Evolutionary conservation across 2,797 vertebrate genomes (phyloP), one percentile per base, ranked within the genome.

Genomic region (Macrochelys suwanniensis): DNA sequence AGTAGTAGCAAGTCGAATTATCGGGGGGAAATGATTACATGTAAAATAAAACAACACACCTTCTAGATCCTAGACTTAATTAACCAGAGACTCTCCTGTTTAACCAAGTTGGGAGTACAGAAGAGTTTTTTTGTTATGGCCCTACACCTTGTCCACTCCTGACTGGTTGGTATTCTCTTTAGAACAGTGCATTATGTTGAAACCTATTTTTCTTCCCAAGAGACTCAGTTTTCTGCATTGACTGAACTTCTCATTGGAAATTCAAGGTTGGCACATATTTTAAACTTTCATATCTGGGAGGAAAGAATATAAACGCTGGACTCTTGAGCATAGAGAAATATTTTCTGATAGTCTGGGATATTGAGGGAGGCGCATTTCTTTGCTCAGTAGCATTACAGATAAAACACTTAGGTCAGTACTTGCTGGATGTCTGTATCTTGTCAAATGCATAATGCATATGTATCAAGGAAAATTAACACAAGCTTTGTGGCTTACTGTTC

Each of bases 151-250:
- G 25, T 6, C 49, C 0, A 0, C n/a, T 42, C 28, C 65, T 0
- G 0, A 54, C 57, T 0, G 1, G 42, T 45, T 1, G 3, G 0
- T 0, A 0, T 2, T 54, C 68, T 59, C 4, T 0, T 19, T 0
- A 0, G 65, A 53, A 68, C 76, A 2, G 1, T 6, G n/a, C 0
- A 0, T 68, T n/a, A 8, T 0, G 2, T 49, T 10, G 47, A 61
- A 84, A 33, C 37, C 61, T 53, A 0, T 21, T 71, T 76, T 49
- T 61, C 21, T 59, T 51, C 25, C 84, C 19, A 74, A 53, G 5
- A 49, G 49, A 68, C 37, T 37, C 68, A 5, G 28, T 1, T 82
- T 31, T 49, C 50, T 49, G 68, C 86, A 1, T 49, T 23, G 84
- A 42, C 42, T 28, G 77, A 91, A 68, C 91, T 85, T 65, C 84